Conservation (phyloP, 2,797 vertebrate genomes). For the Tragopan temminckii region DNA sequence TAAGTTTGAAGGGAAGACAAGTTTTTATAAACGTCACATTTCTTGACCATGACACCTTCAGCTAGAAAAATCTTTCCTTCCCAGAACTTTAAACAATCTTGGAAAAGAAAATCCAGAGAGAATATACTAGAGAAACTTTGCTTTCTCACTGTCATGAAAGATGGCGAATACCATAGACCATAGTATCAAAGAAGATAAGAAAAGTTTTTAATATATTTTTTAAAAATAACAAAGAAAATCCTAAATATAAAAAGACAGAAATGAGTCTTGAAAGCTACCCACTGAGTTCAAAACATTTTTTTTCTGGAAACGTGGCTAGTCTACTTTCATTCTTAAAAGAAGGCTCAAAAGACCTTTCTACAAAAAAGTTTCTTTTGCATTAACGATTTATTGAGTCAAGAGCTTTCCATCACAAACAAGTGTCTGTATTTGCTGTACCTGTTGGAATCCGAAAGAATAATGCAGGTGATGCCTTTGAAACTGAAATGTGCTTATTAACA, state of each 20-base stretch:
- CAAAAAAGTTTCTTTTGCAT: slow-evolving; percentile 55
- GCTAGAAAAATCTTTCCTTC: slow-evolving; percentile 25
- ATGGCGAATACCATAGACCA: background rate
- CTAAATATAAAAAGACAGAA: slow-evolving; percentile 14
- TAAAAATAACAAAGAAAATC: background rate
- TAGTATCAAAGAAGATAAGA: background rate
- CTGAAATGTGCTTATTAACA: slow-evolving; percentile 73
- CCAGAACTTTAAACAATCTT: background rate
- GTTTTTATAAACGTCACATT: background rate
- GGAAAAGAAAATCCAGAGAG: slow-evolving; percentile 22
- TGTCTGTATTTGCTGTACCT: slow-evolving; percentile 58
- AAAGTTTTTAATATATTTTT: background rate
- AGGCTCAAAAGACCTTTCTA: background rate
- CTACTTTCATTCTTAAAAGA: slow-evolving; percentile 4
- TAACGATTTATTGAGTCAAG: slow-evolving; percentile 46
- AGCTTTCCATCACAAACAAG: slow-evolving; percentile 60
- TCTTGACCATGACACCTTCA: background rate
- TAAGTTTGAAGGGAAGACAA: background rate
- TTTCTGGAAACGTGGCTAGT: background rate
- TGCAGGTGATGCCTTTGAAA: slow-evolving; percentile 52
- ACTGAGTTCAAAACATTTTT: slow-evolving; percentile 15
- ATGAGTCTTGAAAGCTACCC: background rate
- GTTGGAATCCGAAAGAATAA: slow-evolving; percentile 60
- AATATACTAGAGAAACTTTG: background rate
- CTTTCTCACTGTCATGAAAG: slow-evolving; percentile 16